Evolutionary conservation across 2,797 vertebrate genomes (phyloP), one percentile per base, ranked within the genome.

Genomic region (Scleropages formosus): DNA sequence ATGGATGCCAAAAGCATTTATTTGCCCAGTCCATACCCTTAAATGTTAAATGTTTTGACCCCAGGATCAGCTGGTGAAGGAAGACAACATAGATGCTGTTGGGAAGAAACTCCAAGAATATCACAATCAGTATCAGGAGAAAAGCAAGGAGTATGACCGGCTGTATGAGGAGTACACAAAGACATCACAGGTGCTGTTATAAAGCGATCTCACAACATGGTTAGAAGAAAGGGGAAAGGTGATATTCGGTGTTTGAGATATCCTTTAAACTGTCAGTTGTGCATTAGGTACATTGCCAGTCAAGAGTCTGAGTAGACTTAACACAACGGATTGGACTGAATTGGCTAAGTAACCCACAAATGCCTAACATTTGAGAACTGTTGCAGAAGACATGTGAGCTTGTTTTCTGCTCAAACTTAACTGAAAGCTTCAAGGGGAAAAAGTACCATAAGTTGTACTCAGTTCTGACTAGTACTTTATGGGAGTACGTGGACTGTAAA

Each of bases 101-200:
- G 96, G 96, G 49, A 93, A 95, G 86, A 98, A 96, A 78, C 92
- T 98, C 26, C 96, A 97, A 82, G 95, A 98, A 80, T 96, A 96
- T 80, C 95, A 98, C 73, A 88, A 88, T 82, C 94, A 95, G 80
- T 98, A 95, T 87, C 95, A 98, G 82, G 95, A 98, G 84, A 98
- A 96, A 81, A 95, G 95, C 24, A 95, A 94, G 78, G 96, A 98
- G 75, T 98, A 97, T n/a, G 97, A 98, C 81, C 90, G 90, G 77
- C 87, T 98, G 1, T 98, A 98, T 68, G 95, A 98, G 86, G 92
- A 96, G 78, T 98, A 97, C 84, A 95, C 95, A 63, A 95, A 95
- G 85, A 95, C 95, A 47, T 96, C 95, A 6, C 96, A 98, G 95
- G 96, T 98, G 84, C 12, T 24, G 8, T 20, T 4, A n/a, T n/a